Percentiles rank a stretch among this genome's conserved stretches.
Evolutionary conservation across 2,888 invertebrate genomes (phyloP).

Genomic region (Villa cingulata): DNA sequence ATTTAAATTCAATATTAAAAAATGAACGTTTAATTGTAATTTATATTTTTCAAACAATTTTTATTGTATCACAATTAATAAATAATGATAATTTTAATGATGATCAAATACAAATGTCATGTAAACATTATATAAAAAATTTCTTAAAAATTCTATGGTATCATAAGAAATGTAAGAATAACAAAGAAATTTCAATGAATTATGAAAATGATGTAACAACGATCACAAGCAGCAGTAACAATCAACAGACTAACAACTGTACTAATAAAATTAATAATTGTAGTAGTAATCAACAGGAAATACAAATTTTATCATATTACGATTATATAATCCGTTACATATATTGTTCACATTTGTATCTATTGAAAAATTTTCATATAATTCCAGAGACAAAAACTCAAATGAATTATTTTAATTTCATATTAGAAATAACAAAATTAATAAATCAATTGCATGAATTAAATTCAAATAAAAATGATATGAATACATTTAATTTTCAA

Average conservation of each 20-base stretch:
- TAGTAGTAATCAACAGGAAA: not conserved
- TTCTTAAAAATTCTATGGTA: conserved; percentile 6
- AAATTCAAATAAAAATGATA: conserved; percentile 5
- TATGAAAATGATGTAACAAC: not conserved
- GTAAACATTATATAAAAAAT: conserved; percentile 5
- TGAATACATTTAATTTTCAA: no score
- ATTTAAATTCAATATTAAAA: conserved; percentile 17
- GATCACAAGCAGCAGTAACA: no score
- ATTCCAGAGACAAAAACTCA: conserved; percentile 19
- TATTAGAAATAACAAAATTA: conserved; percentile 22
- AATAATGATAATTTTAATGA: conserved; percentile 18
- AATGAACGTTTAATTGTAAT: conserved; percentile 27
- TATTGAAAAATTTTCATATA: conserved; percentile 22
- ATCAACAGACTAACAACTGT: no score
- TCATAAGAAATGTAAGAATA: no score
- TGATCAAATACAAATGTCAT: not conserved
- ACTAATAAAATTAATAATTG: not conserved
- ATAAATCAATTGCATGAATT: conserved; percentile 15
- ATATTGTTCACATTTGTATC: conserved; percentile 24
- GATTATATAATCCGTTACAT: conserved; percentile 27
- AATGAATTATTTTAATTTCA: conserved; percentile 23
- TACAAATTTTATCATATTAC: conserved; percentile 13
- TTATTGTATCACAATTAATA: conserved; percentile 21
- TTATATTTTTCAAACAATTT: conserved; percentile 26
- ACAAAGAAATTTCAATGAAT: not conserved